A percentile compares a stretch with the other conserved stretches of the same genome.
These are phyloP conservation scores for Seladonia tumulorum DNA, from an alignment of 2,888 invertebrate genomes.

Conservation along the genomic window DNA sequence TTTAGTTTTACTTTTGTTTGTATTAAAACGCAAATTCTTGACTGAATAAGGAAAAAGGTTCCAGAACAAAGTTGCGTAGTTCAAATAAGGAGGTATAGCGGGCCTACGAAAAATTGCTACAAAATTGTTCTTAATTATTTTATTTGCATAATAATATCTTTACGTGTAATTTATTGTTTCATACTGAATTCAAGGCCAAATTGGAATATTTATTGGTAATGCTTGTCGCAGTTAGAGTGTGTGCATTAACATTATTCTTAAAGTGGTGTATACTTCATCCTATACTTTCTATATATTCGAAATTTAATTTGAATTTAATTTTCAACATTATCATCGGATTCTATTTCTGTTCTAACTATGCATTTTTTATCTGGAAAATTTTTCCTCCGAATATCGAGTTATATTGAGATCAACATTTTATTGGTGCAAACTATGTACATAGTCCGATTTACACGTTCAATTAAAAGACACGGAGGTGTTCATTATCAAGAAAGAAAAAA, in stretches of 20 bases:
- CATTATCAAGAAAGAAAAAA: slow-evolving; percentile 5
- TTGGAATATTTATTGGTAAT: background rate
- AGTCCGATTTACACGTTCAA: background rate
- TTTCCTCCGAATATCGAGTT: slow-evolving; percentile 58
- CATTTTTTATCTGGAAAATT: slow-evolving; percentile 57
- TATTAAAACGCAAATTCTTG: background rate
- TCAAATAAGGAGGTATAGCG: background rate
- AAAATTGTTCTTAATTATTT: background rate
- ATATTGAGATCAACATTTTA: background rate
- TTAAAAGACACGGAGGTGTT: background rate
- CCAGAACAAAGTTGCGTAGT: slow-evolving; percentile 35
- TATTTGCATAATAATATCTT: background rate
- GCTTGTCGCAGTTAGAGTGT: background rate
- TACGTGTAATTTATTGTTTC: background rate
- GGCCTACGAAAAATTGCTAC: background rate
- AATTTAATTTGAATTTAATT: slow-evolving; percentile 18
- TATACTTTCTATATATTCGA: background rate
- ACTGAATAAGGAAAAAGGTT: slow-evolving; percentile 25
- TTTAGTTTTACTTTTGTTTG: slow-evolving; percentile 40
- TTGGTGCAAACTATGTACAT: background rate
- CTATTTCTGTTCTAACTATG: slow-evolving; percentile 25
- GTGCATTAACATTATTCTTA: background rate
- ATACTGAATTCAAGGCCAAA: background rate
- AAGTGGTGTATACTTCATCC: background rate
- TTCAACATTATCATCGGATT: background rate